Conservation (phyloP, 2,888 invertebrate species). For the Drosophila fungiperda region DNA sequence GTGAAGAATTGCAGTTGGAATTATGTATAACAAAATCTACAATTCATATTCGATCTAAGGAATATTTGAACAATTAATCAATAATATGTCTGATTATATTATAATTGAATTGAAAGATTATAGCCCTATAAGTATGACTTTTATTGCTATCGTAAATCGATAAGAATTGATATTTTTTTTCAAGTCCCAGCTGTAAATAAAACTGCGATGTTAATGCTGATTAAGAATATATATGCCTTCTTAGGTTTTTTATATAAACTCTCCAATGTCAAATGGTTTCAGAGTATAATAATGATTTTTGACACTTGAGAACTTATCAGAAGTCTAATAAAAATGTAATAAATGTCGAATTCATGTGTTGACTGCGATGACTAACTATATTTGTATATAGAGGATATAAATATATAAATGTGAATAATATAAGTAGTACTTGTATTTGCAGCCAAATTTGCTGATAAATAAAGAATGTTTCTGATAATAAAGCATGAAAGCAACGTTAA, state of each 20-base stretch:
- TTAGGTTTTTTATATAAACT: background rate
- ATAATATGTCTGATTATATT: background rate
- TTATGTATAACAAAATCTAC: background rate
- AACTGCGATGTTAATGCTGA: background rate
- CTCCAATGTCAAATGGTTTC: background rate
- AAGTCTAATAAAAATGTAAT: background rate
- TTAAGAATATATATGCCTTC: background rate
- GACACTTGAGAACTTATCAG: background rate
- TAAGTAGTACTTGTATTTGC: background rate
- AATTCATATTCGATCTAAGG: background rate
- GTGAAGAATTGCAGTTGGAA: background rate
- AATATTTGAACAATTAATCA: background rate
- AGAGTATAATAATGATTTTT: background rate
- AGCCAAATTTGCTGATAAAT: constrained; percentile 30
- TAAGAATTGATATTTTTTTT: background rate
- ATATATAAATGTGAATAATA: background rate
- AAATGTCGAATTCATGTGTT: background rate
- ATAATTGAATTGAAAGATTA: background rate
- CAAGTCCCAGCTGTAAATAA: no score
- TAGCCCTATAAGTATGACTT: background rate
- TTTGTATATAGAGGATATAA: background rate
- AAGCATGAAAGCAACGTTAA: constrained; percentile 11
- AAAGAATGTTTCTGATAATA: constrained; percentile 47
- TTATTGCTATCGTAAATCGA: background rate
- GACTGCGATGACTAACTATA: background rate